Conservation (phyloP, 2,888 invertebrate species). For the Drosophila ochracea region DNA sequence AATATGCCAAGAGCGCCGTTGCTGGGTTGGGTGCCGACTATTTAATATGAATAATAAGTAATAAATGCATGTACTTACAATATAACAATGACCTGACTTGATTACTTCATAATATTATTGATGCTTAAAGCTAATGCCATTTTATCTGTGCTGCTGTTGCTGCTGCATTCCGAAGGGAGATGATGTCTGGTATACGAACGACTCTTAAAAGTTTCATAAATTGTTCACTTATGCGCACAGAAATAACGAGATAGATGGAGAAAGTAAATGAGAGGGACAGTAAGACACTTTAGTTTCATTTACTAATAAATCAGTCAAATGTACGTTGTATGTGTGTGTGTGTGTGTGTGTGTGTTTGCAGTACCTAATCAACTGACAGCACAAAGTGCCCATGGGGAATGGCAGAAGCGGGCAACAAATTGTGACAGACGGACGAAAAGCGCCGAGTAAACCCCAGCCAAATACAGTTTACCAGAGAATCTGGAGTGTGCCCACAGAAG, state of each 20-base stretch:
- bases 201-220: slow-evolving; percentile 61
- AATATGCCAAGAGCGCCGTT: slow-evolving; percentile 9
- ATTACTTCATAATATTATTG: slow-evolving; percentile 44
- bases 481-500: background rate
- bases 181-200: background rate
- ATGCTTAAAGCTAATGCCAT: slow-evolving; percentile 43
- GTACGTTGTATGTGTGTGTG: background rate
- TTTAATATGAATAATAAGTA: slow-evolving; percentile 50
- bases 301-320: slow-evolving; percentile 19
- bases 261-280: background rate
- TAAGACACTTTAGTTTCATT: slow-evolving; percentile 26
- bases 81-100: slow-evolving; percentile 38
- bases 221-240: slow-evolving; percentile 56
- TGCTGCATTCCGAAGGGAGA: slow-evolving; percentile 23
- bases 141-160: slow-evolving; percentile 12
- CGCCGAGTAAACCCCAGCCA: slow-evolving; percentile 17
- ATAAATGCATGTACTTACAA: slow-evolving; percentile 39
- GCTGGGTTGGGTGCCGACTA: slow-evolving; percentile 1
- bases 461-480: slow-evolving; percentile 16
- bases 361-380: slow-evolving; percentile 63
- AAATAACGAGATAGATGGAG: background rate
- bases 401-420: slow-evolving; percentile 43
- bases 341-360: slow-evolving; percentile 39
- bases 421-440: slow-evolving; percentile 52
- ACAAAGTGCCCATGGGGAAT: slow-evolving; percentile 58